Percentiles rank a stretch among this genome's conserved stretches.
phyloP scores from a whole-genome alignment of 1,140 invertebrate genomes.

The Temnothorax longispinosus region DNA sequence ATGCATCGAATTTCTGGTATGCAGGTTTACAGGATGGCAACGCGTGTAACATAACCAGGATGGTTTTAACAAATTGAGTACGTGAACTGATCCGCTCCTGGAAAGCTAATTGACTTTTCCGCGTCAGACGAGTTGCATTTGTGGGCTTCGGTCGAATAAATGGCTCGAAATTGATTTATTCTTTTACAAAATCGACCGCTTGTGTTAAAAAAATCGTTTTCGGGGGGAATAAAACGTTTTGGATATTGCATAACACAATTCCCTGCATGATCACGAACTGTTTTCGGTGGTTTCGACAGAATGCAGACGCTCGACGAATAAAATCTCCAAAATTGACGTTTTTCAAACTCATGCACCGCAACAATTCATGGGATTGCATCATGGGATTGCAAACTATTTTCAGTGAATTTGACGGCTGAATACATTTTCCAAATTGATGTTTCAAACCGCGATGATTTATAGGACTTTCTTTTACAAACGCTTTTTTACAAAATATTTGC shows the following conservation, averaged over 20 bases:
- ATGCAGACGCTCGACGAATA: not conserved
- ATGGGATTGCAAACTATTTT: not conserved
- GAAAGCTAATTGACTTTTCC: constrained; percentile 29
- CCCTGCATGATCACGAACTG: not conserved
- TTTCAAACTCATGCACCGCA: constrained; percentile 9
- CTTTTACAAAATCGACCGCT: not conserved
- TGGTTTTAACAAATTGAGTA: constrained; percentile 21
- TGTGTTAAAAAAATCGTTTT: not conserved
- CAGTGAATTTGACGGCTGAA: not conserved
- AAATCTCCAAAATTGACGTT: constrained; percentile 22
- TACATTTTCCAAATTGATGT: constrained; percentile 22
- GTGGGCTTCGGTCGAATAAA: not conserved
- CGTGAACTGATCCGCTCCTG: not conserved
- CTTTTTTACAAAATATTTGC: constrained; percentile 10
- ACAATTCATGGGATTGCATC: constrained; percentile 7
- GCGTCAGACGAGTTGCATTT: not conserved
- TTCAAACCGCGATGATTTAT: constrained; percentile 10
- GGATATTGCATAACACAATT: not conserved
- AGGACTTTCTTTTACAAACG: not conserved
- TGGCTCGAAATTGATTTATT: not conserved
- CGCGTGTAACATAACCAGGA: not conserved
- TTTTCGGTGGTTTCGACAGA: not conserved
- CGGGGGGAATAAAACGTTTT: not conserved
- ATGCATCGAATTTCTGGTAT: constrained; percentile 1
- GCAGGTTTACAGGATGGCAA: not conserved